Percentiles rank a stretch among this genome's conserved stretches.
Conservation (phyloP, 1,140 invertebrate species). For the Penaeus indicus region DNA sequence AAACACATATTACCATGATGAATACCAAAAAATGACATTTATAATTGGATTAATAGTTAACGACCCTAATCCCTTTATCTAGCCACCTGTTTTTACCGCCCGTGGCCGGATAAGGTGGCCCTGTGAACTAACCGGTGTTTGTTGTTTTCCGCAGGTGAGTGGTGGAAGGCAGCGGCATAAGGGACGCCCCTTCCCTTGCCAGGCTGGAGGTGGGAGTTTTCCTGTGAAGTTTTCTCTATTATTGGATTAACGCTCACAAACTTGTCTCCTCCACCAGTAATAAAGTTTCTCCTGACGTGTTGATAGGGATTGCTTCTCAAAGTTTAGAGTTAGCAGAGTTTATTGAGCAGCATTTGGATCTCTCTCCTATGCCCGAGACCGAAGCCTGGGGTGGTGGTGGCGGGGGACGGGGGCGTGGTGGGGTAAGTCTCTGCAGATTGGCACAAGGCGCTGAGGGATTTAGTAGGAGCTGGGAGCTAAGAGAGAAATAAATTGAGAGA, state of each 20-base stretch:
- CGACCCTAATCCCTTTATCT: no score
- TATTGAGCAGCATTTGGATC: conserved; percentile 10
- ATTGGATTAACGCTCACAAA: conserved; percentile 22
- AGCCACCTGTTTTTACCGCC: no score
- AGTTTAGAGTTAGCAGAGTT: conserved; percentile 25
- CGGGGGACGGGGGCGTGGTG: not conserved
- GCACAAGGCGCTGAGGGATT: not conserved
- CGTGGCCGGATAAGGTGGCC: no score
- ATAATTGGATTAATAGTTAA: no score
- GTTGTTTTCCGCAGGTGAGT: no score
- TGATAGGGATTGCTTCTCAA: conserved; percentile 35
- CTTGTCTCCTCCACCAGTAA: conserved; percentile 35
- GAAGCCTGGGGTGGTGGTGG: not conserved
- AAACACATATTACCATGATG: no score
- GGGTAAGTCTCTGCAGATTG: no score
- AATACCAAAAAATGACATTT: no score
- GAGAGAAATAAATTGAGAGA: not conserved
- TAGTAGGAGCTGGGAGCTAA: not conserved
- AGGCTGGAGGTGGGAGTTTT: no score
- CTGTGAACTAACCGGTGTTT: no score
- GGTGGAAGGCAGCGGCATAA: no score
- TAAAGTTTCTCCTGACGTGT: conserved; percentile 33
- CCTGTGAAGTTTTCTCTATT: not conserved
- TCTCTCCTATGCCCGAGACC: not conserved
- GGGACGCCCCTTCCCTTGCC: no score